Evolutionary conservation across 2,888 invertebrate genomes (phyloP).

Genomic region (Leptothorax acervorum): DNA sequence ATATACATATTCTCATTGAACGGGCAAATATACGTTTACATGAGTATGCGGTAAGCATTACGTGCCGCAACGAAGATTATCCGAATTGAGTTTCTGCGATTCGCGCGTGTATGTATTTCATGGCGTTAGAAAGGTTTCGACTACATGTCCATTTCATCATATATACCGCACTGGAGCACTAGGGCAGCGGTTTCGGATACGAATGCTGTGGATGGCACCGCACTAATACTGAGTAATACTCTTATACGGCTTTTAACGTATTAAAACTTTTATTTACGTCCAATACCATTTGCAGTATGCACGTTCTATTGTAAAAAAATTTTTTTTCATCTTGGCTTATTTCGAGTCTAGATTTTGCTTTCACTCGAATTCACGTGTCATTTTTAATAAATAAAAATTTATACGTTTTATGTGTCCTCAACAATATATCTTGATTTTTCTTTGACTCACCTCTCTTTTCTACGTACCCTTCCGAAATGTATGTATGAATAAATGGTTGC

Average conservation of each 20-base stretch:
- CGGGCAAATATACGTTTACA: slow-evolving; percentile 25
- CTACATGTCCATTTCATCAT: slow-evolving; percentile 45
- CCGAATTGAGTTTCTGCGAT: slow-evolving; percentile 39
- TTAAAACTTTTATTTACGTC: slow-evolving; percentile 53
- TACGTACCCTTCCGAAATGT: not conserved
- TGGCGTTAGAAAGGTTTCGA: slow-evolving; percentile 40
- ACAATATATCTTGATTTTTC: not conserved
- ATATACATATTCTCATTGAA: slow-evolving; percentile 5
- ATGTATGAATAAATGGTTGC: not conserved
- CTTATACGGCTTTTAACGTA: slow-evolving; percentile 53
- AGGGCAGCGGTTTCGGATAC: slow-evolving; percentile 14
- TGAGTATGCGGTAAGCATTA: slow-evolving; percentile 31
- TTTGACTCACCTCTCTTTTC: not conserved
- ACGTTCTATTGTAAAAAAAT: not conserved
- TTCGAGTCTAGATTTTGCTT: not conserved
- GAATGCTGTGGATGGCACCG: slow-evolving; percentile 18
- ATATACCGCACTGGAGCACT: not conserved
- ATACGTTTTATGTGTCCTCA: not conserved
- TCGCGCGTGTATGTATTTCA: slow-evolving; percentile 30
- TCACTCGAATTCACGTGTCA: not conserved
- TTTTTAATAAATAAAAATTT: not conserved
- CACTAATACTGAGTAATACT: slow-evolving; percentile 52
- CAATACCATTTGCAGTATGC: slow-evolving; percentile 27
- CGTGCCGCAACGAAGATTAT: slow-evolving; percentile 31
- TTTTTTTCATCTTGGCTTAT: slow-evolving; percentile 5